Evolutionary conservation across 1,140 invertebrate genomes (phyloP).

Genomic region (Eueides isabella): DNA sequence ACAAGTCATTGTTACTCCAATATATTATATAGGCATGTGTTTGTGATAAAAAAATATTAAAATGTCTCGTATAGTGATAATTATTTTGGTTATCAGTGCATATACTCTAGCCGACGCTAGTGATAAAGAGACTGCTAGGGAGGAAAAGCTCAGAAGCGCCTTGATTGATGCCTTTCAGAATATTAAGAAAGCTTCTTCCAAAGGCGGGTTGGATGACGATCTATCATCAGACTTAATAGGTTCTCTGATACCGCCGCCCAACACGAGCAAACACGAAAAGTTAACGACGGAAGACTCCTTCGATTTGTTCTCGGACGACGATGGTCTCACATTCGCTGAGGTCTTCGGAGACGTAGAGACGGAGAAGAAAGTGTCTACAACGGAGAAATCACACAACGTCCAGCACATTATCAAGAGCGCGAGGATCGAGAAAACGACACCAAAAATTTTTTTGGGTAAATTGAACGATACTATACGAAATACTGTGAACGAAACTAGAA

Average conservation of each 20-base stretch:
- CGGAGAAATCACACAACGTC: slow-evolving; percentile 71
- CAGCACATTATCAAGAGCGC: slow-evolving; percentile 72
- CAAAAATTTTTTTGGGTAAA: slow-evolving; percentile 56
- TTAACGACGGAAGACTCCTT: slow-evolving; percentile 59
- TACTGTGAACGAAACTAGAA: slow-evolving; percentile 63
- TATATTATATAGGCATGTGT: slow-evolving; percentile 53
- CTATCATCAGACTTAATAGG: slow-evolving; percentile 62
- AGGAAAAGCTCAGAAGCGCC: slow-evolving; percentile 70
- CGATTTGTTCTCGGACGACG: slow-evolving; percentile 70
- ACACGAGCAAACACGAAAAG: slow-evolving; percentile 46
- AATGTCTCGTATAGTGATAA: slow-evolving; percentile 65
- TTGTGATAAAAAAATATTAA: slow-evolving; percentile 55
- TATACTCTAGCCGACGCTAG: slow-evolving; percentile 53
- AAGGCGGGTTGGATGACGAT: slow-evolving; percentile 65
- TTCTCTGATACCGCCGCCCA: slow-evolving; percentile 51
- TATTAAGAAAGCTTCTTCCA: slow-evolving; percentile 71
- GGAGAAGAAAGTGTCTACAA: slow-evolving; percentile 53
- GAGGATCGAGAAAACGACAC: slow-evolving; percentile 56
- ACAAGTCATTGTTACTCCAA: slow-evolving; percentile 18
- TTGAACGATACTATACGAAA: slow-evolving; percentile 59
- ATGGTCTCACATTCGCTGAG: slow-evolving; percentile 69
- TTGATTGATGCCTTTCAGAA: slow-evolving; percentile 77
- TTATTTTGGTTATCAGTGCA: slow-evolving; percentile 58
- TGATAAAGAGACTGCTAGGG: slow-evolving; percentile 63
- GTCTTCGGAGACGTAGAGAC: slow-evolving; percentile 53